phyloP scores from a whole-genome alignment of 2,797 vertebrate genomes.

The Enoplosus armatus region DNA sequence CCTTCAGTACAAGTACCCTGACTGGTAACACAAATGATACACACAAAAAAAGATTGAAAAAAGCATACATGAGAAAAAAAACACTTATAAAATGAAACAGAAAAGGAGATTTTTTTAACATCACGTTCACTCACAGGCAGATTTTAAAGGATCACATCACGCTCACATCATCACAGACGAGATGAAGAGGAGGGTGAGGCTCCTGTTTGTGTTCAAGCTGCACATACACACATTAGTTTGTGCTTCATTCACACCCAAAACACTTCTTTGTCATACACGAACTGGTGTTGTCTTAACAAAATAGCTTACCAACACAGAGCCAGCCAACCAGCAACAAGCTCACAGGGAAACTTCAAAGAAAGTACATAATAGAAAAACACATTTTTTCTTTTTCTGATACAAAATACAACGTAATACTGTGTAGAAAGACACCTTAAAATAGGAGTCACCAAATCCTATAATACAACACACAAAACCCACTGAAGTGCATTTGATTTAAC shows the following conservation, averaged over 20 bases:
- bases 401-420: conserved; percentile 75
- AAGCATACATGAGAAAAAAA: conserved; percentile 50
- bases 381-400: conserved; percentile 67
- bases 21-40: conserved; percentile 62
- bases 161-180: conserved; percentile 31
- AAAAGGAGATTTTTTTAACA: conserved; percentile 38
- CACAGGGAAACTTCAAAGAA: conserved; percentile 66
- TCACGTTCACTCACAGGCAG: conserved; percentile 44
- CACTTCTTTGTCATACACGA: conserved; percentile 49
- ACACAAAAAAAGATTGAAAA: conserved; percentile 37
- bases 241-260: conserved; percentile 53
- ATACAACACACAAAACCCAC: conserved; percentile 50
- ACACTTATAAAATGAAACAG: conserved; percentile 52
- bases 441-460: conserved; percentile 43
- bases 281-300: conserved; percentile 61
- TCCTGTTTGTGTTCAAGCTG: conserved; percentile 27
- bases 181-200: conserved; percentile 28
- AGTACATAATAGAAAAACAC: conserved; percentile 48
- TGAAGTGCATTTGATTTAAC: conserved; percentile 64
- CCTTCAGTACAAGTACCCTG: conserved; percentile 74
- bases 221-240: conserved; percentile 15
- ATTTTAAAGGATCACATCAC: conserved; percentile 38
- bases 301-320: conserved; percentile 83
- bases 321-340: conserved; percentile 94
- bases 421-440: conserved; percentile 53